phyloP scores from a whole-genome alignment of 2,113 vertebrate genomes.

The Pseudorectes ferrugineus region DNA sequence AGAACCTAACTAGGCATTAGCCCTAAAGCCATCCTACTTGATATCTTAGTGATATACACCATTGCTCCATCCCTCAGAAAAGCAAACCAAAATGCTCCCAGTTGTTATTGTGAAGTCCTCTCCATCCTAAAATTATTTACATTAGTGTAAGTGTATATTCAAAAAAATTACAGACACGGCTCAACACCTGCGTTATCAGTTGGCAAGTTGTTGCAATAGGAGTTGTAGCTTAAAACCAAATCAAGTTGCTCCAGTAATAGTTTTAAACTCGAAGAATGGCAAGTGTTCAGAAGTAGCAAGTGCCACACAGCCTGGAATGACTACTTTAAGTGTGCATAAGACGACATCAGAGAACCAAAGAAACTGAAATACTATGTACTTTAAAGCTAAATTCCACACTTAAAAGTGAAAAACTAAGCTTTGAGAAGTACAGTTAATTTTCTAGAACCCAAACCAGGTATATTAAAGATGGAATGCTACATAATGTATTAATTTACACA shows the following conservation, averaged over 20 bases:
- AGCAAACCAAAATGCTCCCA: neutral
- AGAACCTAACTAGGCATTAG: neutral
- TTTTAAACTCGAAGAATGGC: neutral
- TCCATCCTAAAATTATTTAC: neutral
- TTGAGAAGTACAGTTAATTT: neutral
- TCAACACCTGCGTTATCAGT: rapidly evolving
- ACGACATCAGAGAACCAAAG: neutral
- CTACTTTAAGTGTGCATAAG: neutral
- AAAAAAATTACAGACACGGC: neutral
- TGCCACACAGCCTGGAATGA: neutral
- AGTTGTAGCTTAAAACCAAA: neutral
- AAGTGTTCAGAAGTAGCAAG: neutral
- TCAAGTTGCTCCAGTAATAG: neutral
- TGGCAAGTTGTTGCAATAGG: neutral
- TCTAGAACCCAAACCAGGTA: neutral
- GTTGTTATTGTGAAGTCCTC: neutral
- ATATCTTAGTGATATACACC: rapidly evolving
- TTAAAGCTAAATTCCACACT: neutral
- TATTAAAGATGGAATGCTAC: neutral
- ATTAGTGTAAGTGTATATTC: neutral
- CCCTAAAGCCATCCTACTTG: neutral
- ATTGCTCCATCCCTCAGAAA: neutral
- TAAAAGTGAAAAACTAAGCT: neutral
- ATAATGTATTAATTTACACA: neutral
- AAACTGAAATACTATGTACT: neutral